phyloP scores from a whole-genome alignment of 2,888 invertebrate species.

The Ischnus inquisitorius region DNA sequence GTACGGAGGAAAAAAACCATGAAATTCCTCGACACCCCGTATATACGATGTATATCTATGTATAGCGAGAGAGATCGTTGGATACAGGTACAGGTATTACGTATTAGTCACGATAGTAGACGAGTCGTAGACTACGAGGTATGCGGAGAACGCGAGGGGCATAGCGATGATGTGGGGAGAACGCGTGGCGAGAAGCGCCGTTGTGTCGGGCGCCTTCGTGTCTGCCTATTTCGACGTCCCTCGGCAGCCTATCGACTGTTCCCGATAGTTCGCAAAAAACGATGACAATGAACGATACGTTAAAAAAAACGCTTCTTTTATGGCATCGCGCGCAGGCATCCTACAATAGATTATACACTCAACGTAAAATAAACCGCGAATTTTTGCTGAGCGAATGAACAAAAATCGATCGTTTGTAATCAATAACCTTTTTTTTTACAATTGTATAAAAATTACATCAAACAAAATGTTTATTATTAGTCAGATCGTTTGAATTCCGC shows the following conservation, averaged over 20 bases:
- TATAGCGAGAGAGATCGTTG: background rate
- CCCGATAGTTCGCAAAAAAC: conserved; percentile 15
- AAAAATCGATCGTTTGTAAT: too few species aligned
- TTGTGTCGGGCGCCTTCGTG: conserved; percentile 78
- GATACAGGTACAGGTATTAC: conserved; percentile 31
- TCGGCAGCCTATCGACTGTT: conserved; percentile 22
- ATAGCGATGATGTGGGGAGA: conserved; percentile 77
- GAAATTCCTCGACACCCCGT: conserved; percentile 24
- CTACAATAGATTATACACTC: background rate
- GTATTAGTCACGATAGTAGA: conserved; percentile 20
- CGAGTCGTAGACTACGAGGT: conserved; percentile 15
- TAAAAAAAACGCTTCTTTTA: background rate
- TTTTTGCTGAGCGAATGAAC: too few species aligned
- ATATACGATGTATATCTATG: background rate
- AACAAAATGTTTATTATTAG: too few species aligned
- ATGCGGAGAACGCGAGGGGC: conserved; percentile 78
- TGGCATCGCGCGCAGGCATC: background rate
- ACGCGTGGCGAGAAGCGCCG: conserved; percentile 78
- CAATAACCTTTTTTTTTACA: too few species aligned
- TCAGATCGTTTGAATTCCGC: too few species aligned
- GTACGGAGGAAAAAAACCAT: background rate
- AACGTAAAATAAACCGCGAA: too few species aligned
- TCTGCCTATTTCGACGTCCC: conserved; percentile 67
- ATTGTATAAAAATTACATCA: too few species aligned
- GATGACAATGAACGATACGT: background rate